These are phyloP conservation scores for Netelia virgata DNA, from an alignment of 2,888 invertebrate genomes.

Conservation along the genomic window DNA sequence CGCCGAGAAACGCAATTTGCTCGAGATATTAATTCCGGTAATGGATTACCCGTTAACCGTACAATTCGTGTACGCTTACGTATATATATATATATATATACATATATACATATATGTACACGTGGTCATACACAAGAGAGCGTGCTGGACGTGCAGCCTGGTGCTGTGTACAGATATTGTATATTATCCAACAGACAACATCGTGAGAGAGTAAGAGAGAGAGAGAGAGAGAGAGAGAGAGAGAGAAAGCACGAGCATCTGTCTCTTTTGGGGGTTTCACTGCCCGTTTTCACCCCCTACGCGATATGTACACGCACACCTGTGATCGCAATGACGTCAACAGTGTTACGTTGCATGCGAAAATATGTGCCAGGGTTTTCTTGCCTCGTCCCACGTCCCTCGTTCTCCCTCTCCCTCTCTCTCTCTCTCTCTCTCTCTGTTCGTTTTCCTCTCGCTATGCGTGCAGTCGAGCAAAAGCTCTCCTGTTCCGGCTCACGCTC, in stretches of 20 bases:
- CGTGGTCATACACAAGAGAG: constrained; percentile 4
- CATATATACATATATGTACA: constrained; percentile 18
- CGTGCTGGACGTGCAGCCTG: constrained; percentile 39
- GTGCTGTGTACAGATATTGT: constrained; percentile 59
- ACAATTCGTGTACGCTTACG: constrained; percentile 61
- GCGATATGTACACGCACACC: constrained; percentile 47
- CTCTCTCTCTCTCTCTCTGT: too few species aligned
- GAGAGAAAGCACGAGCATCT: constrained; percentile 34
- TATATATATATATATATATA: constrained; percentile 4
- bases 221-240: too few species aligned
- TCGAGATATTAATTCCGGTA: constrained; percentile 79
- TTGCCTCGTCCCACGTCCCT: constrained; percentile 6
- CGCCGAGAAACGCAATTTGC: constrained; percentile 78
- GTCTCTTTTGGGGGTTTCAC: constrained; percentile 43
- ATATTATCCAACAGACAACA: constrained; percentile 53
- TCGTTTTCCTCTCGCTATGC: not conserved
- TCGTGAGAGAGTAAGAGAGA: not conserved
- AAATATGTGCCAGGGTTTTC: constrained; percentile 23
- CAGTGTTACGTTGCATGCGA: not conserved
- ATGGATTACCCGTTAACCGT: constrained; percentile 79
- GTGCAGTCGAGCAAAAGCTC: constrained; percentile 1
- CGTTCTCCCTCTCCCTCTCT: not conserved
- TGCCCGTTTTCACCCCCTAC: constrained; percentile 12
- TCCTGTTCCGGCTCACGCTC: not conserved
- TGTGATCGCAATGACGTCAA: constrained; percentile 15